Evolutionary conservation across 1,140 invertebrate genomes (phyloP), one percentile per base, ranked within the genome.

Genomic region (Saccostrea glomerata): DNA sequence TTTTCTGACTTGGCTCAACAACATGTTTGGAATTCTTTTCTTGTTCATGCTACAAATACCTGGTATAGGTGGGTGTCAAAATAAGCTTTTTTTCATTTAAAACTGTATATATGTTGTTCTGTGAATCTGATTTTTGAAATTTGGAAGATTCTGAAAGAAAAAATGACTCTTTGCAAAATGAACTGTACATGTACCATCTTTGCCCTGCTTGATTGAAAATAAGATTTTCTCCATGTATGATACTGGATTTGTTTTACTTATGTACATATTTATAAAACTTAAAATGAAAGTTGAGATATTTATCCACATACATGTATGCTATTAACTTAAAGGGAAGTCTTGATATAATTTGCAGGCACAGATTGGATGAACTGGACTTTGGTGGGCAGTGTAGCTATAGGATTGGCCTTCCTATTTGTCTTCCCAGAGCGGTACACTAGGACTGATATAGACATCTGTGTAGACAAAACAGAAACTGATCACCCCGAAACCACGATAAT

Each of bases 1-100:
- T 15, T 94, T 95, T 89, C 93, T 96, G 90, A 95, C 95, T 55
- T 93, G 95, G 88, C 86, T 94, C 58, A 95, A 93, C 88, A 96
- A 90, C 66, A 15, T 90, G 47, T 88, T 86, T 47, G 89, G 89
- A 40, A n/a, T 91, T 23, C 60, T 91, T 15, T 92, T 92, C 77
- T 77, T 91, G 5, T 82, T 85, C 13, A 70, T 88, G 17, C 77
- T 90, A 13, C 84, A 87, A 15, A 90, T 91, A 82, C 90, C 90
- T n/a, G 73, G 84, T 70, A 90, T 92, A 84, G 91, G 91, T 91
- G 60, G 55, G 89, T 90, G 25, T 47, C 13, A 60, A 60, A 60
- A 60, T 6, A 6, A 6, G 40, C 2, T 47, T 47, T 47, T 47
- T n/a, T n/a, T 47, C 6, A 3, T 47, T 47, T 6, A 2, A n/a